A percentile compares a stretch with the other conserved stretches of the same genome.
Conservation (phyloP, 2,113 vertebrate species). For the Notothenia coriiceps region DNA sequence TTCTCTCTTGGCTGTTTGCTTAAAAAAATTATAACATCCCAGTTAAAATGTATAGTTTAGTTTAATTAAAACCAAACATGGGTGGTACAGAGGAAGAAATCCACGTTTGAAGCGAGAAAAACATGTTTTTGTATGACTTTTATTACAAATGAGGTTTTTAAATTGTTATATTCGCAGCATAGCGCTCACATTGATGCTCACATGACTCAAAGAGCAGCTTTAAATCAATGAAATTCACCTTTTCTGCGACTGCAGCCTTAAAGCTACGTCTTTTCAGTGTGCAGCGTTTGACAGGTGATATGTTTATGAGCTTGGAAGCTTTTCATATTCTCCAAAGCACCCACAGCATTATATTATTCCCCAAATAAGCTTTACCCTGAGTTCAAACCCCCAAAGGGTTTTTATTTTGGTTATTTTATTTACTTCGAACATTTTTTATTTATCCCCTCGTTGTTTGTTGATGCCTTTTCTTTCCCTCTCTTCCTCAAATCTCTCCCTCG, state of each 20-base stretch:
- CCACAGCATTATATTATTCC: constrained; percentile 10
- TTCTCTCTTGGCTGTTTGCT: neutral
- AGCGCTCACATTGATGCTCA: neutral
- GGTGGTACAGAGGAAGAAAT: too few relatives aligned
- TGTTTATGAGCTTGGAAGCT: constrained; percentile 3
- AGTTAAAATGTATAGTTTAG: too few relatives aligned
- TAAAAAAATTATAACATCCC: neutral
- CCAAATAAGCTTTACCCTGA: constrained; percentile 24
- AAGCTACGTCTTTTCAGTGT: neutral
- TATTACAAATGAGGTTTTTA: neutral
- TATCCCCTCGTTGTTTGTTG: neutral
- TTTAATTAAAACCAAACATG: too few relatives aligned
- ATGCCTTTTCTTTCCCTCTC: neutral
- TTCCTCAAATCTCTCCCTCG: constrained; percentile 15
- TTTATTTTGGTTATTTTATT: neutral
- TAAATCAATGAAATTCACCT: neutral
- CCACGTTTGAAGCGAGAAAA: too few relatives aligned
- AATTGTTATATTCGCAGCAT: neutral
- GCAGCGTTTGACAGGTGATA: neutral
- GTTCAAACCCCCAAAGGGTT: constrained; percentile 16
- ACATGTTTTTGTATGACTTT: too few relatives aligned
- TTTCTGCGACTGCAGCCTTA: neutral
- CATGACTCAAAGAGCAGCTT: constrained; percentile 7
- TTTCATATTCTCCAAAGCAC: neutral
- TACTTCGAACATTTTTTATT: neutral